A percentile compares a stretch with the other conserved stretches of the same genome.
Conservation (phyloP, 2,113 vertebrate species). For the Zootoca vivipara region DNA sequence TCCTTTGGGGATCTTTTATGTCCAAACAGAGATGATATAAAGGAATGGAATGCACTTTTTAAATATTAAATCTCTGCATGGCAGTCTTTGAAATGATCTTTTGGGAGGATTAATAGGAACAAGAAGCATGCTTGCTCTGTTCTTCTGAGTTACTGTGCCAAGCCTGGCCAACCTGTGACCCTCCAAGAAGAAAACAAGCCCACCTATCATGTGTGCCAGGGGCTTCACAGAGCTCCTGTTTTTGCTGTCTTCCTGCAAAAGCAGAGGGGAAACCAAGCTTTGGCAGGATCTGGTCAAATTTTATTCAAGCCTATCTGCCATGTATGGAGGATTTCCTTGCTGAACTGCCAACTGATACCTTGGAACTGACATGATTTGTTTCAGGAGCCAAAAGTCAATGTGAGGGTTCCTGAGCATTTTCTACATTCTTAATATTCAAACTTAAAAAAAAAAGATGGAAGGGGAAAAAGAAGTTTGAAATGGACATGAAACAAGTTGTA, state of each 20-base stretch:
- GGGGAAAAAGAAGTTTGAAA: not conserved
- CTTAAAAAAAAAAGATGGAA: not conserved
- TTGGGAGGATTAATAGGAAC: not conserved
- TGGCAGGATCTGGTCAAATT: not conserved
- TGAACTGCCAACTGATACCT: not conserved
- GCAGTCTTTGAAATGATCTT: not conserved
- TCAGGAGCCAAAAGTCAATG: not conserved
- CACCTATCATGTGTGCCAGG: not conserved
- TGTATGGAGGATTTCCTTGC: not conserved
- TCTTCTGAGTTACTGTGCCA: not conserved
- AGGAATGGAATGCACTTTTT: not conserved
- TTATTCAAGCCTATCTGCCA: not conserved
- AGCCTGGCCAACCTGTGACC: not conserved
- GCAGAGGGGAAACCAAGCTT: too few species aligned
- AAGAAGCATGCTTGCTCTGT: too few species aligned
- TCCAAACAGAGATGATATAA: conserved; percentile 2
- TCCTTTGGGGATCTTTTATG: not conserved
- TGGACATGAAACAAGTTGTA: not conserved
- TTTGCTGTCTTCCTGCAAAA: not conserved
- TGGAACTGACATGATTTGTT: too few species aligned
- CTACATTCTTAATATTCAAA: not conserved
- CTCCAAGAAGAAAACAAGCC: not conserved
- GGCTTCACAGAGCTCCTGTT: not conserved
- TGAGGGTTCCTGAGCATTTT: not conserved
- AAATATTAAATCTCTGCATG: not conserved